A percentile compares a stretch with the other conserved stretches of the same genome.
Evolutionary conservation across 2,113 vertebrate genomes (phyloP).

Genomic region (Mormoops blainvillei): DNA sequence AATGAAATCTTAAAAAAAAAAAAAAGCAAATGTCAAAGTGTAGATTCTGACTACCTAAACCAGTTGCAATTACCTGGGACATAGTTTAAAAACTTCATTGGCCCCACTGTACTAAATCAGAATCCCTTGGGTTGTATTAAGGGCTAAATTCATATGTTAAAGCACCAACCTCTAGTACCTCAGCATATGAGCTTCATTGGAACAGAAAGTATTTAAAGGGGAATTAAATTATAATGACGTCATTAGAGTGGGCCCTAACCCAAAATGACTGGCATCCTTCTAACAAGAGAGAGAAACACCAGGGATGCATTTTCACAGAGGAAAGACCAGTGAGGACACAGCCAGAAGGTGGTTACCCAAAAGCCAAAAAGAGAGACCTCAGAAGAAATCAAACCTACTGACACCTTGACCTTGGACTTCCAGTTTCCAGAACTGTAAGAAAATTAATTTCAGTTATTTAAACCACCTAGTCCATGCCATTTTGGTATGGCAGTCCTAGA

Average conservation of each 20-base stretch:
- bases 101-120: background rate
- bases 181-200: background rate
- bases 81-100: background rate
- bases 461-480: background rate
- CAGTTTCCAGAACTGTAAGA: background rate
- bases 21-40: background rate
- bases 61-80: background rate
- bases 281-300: background rate
- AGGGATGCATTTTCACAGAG: background rate
- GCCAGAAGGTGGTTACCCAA: background rate
- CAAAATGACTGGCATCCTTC: background rate
- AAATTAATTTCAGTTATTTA: background rate
- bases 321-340: background rate
- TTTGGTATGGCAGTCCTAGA: background rate
- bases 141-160: background rate
- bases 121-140: background rate
- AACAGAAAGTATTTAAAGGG: background rate
- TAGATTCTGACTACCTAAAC: background rate
- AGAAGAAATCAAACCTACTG: background rate
- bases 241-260: background rate
- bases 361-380: background rate
- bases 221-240: background rate
- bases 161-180: background rate
- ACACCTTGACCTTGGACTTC: background rate
- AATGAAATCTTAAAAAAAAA: too few relatives aligned